Evolutionary conservation across 2,888 invertebrate species (phyloP).

Genomic region (Polyploca ridens): DNA sequence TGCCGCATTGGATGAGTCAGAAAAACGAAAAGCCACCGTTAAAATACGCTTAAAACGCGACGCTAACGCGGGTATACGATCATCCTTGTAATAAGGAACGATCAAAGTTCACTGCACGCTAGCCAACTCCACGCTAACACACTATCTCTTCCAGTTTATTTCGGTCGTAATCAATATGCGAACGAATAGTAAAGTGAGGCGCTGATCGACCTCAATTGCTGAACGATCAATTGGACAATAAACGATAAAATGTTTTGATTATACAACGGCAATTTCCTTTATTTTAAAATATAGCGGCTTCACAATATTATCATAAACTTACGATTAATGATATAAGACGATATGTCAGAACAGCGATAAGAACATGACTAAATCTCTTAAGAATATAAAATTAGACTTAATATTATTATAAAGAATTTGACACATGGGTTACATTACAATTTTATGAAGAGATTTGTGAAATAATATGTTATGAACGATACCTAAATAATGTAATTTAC

Average conservation of each 20-base stretch:
- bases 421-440: conserved; percentile 78
- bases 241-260: conserved; percentile 81
- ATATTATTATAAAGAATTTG: conserved; percentile 68
- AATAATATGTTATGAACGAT: conserved; percentile 49
- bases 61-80: conserved; percentile 37
- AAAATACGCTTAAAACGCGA: conserved; percentile 54
- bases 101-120: conserved; percentile 64
- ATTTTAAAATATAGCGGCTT: conserved; percentile 84
- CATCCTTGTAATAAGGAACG: conserved; percentile 35
- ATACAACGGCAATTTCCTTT: conserved; percentile 83
- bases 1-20: conserved; percentile 81
- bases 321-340: conserved; percentile 79
- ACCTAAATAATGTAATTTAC: conserved; percentile 56
- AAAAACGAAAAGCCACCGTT: conserved; percentile 68
- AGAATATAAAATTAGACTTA: conserved; percentile 64
- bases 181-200: conserved; percentile 67
- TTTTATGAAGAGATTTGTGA: conserved; percentile 61
- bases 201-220: conserved; percentile 68
- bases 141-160: conserved; percentile 82
- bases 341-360: conserved; percentile 83
- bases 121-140: conserved; percentile 78
- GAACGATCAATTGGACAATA: conserved; percentile 76
- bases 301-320: conserved; percentile 79
- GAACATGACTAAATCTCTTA: conserved; percentile 79
- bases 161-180: conserved; percentile 77